Conservation (phyloP, 2,797 vertebrate species). For the Galaxias olidus region DNA sequence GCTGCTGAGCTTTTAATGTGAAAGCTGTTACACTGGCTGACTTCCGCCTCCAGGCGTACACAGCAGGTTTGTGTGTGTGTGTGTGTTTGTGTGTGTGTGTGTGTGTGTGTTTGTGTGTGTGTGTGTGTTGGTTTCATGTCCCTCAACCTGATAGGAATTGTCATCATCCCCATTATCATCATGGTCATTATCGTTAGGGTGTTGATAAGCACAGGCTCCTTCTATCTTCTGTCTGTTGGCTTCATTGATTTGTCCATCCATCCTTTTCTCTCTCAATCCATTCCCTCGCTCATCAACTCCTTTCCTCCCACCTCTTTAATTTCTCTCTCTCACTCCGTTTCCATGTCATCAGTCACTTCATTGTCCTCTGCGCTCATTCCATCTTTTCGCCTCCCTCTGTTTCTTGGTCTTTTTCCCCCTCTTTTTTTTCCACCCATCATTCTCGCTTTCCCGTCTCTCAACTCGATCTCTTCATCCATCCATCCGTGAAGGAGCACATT, state of each 20-base stretch:
- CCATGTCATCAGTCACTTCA: slow-evolving; percentile 60
- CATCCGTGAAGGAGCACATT: slow-evolving; percentile 26
- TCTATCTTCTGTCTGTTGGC: slow-evolving; percentile 39
- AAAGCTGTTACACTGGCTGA: slow-evolving; percentile 49
- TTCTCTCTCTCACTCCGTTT: slow-evolving; percentile 52
- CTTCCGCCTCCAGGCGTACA: slow-evolving; percentile 38
- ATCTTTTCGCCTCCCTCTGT: slow-evolving; percentile 23
- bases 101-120: slow-evolving; percentile 12
- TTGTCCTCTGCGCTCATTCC: slow-evolving; percentile 50
- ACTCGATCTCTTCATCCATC: slow-evolving; percentile 30
- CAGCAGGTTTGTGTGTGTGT: slow-evolving; percentile 1
- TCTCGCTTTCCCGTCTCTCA: slow-evolving; percentile 17
- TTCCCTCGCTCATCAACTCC: neutral
- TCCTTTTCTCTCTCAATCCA: slow-evolving; percentile 48
- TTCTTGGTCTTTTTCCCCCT: slow-evolving; percentile 38
- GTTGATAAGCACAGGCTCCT: slow-evolving; percentile 37
- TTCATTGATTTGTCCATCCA: slow-evolving; percentile 38
- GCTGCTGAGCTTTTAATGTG: slow-evolving; percentile 51
- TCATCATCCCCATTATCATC: slow-evolving; percentile 23
- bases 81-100: slow-evolving; percentile 14
- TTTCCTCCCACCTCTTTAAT: slow-evolving; percentile 65
- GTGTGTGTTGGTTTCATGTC: neutral
- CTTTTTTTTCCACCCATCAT: slow-evolving; percentile 26
- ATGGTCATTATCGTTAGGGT: slow-evolving; percentile 38
- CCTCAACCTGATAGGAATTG: neutral